Evolutionary conservation across 2,113 vertebrate genomes (phyloP).

Genomic region (Osmerus eperlanus): DNA sequence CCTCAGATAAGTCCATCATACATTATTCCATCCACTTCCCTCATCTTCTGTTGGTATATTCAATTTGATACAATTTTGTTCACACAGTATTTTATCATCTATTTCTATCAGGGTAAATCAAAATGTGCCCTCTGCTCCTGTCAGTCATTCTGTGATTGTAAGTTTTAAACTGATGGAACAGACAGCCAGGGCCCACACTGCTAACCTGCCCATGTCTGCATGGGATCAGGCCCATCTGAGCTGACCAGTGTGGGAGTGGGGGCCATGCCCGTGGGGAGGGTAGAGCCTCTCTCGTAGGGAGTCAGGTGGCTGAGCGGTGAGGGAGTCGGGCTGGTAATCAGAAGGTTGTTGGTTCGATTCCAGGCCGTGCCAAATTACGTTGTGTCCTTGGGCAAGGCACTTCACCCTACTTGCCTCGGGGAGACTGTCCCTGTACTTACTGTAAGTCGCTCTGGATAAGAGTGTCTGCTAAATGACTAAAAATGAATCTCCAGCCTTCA

Average conservation of each 20-base stretch:
- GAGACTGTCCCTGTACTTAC: too few species aligned
- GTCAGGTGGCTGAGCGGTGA: too few species aligned
- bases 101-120: slow-evolving; percentile 58
- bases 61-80: slow-evolving; percentile 41
- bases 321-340: too few species aligned
- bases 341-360: too few species aligned
- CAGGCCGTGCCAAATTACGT: too few species aligned
- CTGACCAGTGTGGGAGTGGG: slow-evolving; percentile 37
- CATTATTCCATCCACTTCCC: slow-evolving; percentile 46
- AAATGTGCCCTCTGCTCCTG: slow-evolving; percentile 42
- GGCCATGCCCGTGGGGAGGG: slow-evolving; percentile 49
- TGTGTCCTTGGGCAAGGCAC: too few species aligned
- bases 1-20: slow-evolving; percentile 50
- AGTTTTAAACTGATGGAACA: slow-evolving; percentile 37
- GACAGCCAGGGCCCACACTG: slow-evolving; percentile 25
- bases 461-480: too few species aligned
- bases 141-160: slow-evolving; percentile 42
- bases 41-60: slow-evolving; percentile 40
- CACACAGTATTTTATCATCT: slow-evolving; percentile 40
- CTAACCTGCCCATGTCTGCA: slow-evolving; percentile 30
- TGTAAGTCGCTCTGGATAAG: too few species aligned
- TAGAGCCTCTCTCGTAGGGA: slow-evolving; percentile 11
- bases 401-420: too few species aligned
- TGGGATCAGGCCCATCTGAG: slow-evolving; percentile 49
- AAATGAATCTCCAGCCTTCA: slow-evolving; percentile 29